A percentile compares a stretch with the other conserved stretches of the same genome.
phyloP scores from a whole-genome alignment of 2,888 invertebrate genomes.

The Eristalis pertinax region DNA sequence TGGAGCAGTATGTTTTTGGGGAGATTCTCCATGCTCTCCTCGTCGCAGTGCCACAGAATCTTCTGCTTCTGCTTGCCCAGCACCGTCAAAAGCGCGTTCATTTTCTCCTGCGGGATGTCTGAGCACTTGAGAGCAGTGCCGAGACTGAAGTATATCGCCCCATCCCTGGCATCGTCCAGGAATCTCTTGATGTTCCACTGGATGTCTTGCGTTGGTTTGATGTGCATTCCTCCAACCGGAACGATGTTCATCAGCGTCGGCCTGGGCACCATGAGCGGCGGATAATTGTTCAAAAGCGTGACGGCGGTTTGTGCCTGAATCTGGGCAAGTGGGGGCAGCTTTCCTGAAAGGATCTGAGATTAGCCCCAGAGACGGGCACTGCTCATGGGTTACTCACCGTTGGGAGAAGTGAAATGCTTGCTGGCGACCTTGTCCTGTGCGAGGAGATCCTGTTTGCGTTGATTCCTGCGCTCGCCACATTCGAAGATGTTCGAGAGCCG shows the following conservation, averaged over 20 bases:
- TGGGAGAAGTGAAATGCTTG: constrained; percentile 77
- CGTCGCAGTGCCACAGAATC: constrained; percentile 82
- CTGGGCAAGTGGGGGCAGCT: constrained; percentile 74
- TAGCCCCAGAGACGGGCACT: background rate
- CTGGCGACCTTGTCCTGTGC: constrained; percentile 78
- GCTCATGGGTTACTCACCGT: constrained; percentile 73
- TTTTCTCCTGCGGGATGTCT: constrained; percentile 79
- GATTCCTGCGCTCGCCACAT: constrained; percentile 77
- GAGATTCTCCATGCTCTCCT: constrained; percentile 77
- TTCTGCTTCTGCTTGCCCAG: constrained; percentile 79
- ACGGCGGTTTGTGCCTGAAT: constrained; percentile 81
- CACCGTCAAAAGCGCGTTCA: constrained; percentile 78
- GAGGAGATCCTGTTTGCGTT: constrained; percentile 76
- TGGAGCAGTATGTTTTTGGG: constrained; percentile 81
- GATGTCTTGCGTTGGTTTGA: constrained; percentile 79
- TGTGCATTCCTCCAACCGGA: constrained; percentile 83
- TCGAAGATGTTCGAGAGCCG: constrained; percentile 82
- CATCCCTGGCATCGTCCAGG: constrained; percentile 80
- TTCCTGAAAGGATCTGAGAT: constrained; percentile 35
- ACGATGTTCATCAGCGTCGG: constrained; percentile 82
- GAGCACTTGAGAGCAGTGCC: constrained; percentile 81
- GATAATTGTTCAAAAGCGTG: constrained; percentile 82
- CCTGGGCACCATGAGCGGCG: constrained; percentile 81
- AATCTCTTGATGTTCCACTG: constrained; percentile 81
- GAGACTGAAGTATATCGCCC: constrained; percentile 82